A percentile compares a stretch with the other conserved stretches of the same genome.
Evolutionary conservation across 2,113 vertebrate species (phyloP).

Genomic region (Bufo gargarizans): DNA sequence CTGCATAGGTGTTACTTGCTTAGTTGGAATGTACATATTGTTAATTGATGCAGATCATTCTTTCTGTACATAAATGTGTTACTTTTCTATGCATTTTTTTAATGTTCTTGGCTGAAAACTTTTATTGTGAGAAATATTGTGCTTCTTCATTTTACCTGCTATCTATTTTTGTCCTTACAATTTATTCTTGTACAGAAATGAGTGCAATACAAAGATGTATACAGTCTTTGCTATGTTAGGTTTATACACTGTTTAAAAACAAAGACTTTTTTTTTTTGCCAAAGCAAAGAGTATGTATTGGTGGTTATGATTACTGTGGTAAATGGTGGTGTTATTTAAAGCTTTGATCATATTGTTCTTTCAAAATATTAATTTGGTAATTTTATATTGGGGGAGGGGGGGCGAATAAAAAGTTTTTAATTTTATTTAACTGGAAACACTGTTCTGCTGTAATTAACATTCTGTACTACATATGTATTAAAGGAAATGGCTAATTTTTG

Average conservation of each 20-base stretch:
- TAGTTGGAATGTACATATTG: slow-evolving; percentile 71
- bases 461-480: slow-evolving; percentile 88
- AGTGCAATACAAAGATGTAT: slow-evolving; percentile 95
- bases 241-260: slow-evolving; percentile 86
- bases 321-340: slow-evolving; percentile 81
- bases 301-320: slow-evolving; percentile 80
- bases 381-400: slow-evolving; percentile 86
- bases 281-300: slow-evolving; percentile 84
- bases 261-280: slow-evolving; percentile 82
- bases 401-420: slow-evolving; percentile 81
- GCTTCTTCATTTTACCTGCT: slow-evolving; percentile 69
- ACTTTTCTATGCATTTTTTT: slow-evolving; percentile 80
- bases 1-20: slow-evolving; percentile 9
- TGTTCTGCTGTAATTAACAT: slow-evolving; percentile 94
- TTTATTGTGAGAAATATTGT: slow-evolving; percentile 73
- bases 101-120: slow-evolving; percentile 71
- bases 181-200: slow-evolving; percentile 88
- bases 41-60: slow-evolving; percentile 73
- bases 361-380: slow-evolving; percentile 84
- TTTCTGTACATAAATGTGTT: slow-evolving; percentile 74
- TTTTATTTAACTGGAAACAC: slow-evolving; percentile 96
- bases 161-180: slow-evolving; percentile 73
- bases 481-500: slow-evolving; percentile 84
- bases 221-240: slow-evolving; percentile 86
- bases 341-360: slow-evolving; percentile 89